These are phyloP conservation scores for Grus americana DNA, from an alignment of 2,113 vertebrate genomes.

Conservation along the genomic window DNA sequence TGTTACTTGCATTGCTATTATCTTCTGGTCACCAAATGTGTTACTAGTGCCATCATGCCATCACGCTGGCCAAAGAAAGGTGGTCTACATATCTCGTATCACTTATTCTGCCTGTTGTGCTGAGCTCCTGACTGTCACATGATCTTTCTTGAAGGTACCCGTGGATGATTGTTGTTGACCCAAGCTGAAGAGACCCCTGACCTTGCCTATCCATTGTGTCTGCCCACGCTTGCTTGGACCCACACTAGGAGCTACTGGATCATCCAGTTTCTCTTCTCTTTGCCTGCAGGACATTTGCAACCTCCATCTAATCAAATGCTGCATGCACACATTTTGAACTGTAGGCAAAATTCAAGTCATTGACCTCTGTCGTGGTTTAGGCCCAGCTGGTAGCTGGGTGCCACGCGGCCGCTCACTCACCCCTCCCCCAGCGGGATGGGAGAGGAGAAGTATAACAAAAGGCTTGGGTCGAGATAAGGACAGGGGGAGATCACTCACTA, in stretches of 20 bases:
- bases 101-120: not conserved
- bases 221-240: not conserved
- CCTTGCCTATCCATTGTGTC: too few species aligned
- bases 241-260: not conserved
- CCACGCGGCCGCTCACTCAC: too few species aligned
- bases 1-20: not conserved
- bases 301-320: not conserved
- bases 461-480: too few species aligned
- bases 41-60: too few species aligned
- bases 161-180: too few species aligned
- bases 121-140: not conserved
- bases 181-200: not conserved
- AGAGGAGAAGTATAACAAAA: too few species aligned
- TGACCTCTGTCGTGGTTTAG: not conserved
- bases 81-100: accelerated
- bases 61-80: accelerated
- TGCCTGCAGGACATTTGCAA: not conserved
- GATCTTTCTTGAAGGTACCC: not conserved
- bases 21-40: not conserved
- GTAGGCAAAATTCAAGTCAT: not conserved
- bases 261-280: not conserved
- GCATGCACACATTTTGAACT: not conserved
- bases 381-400: too few species aligned
- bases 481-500: too few species aligned
- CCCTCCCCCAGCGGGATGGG: too few species aligned